Percentiles rank a stretch among this genome's conserved stretches.
phyloP scores from a whole-genome alignment of 2,888 invertebrate genomes.

The Diachrysia chrysitis region DNA sequence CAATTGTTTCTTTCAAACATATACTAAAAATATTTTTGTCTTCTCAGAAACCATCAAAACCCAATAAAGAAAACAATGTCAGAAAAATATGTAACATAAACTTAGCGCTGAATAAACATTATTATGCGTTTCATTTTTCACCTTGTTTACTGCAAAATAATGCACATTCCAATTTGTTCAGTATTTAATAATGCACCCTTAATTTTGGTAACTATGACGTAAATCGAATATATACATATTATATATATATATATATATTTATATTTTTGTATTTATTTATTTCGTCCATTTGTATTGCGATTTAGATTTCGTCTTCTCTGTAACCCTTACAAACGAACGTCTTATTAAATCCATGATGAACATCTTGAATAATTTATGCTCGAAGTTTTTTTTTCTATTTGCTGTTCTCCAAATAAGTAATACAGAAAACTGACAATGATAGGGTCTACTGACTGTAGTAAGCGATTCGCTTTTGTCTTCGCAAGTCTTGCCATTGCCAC shows the following conservation, averaged over 20 bases:
- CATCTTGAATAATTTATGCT: too few relatives aligned
- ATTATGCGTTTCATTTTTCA: background rate
- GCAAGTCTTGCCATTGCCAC: background rate
- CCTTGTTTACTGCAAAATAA: background rate
- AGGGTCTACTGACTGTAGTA: slow-evolving; percentile 1
- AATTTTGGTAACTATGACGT: background rate
- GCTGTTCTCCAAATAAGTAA: background rate
- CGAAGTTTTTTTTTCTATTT: background rate
- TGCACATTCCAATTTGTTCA: too few relatives aligned
- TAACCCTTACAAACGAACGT: too few relatives aligned
- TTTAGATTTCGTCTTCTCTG: too few relatives aligned
- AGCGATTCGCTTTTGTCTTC: slow-evolving; percentile 2
- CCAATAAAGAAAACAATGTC: background rate
- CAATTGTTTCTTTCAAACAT: background rate
- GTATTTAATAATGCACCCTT: background rate
- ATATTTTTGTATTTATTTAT: too few relatives aligned
- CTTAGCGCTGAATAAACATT: background rate
- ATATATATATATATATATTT: too few relatives aligned
- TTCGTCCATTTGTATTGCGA: too few relatives aligned
- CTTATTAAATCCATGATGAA: too few relatives aligned
- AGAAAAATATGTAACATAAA: background rate
- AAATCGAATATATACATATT: too few relatives aligned
- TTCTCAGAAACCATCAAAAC: background rate
- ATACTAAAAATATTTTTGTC: background rate
- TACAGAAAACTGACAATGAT: background rate